Evolutionary conservation across 2,113 vertebrate genomes (phyloP).

Genomic region (Tachysurus vachellii): DNA sequence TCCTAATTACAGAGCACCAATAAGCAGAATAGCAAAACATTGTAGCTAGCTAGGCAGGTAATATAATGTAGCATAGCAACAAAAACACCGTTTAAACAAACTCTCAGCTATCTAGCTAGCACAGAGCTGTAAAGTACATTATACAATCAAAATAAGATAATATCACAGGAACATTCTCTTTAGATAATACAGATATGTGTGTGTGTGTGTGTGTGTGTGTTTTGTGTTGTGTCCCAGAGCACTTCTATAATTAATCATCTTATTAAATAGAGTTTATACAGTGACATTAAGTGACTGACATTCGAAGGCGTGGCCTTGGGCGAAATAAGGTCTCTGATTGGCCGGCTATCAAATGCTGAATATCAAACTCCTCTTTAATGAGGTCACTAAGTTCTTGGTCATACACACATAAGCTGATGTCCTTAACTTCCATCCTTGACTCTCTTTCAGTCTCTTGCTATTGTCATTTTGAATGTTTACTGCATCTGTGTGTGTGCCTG

Average conservation of each 20-base stretch:
- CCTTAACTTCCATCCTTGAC: background rate
- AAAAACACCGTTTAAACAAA: background rate
- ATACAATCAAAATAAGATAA: background rate
- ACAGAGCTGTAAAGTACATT: background rate
- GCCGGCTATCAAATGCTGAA: slow-evolving; percentile 10
- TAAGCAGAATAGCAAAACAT: background rate
- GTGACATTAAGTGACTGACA: background rate
- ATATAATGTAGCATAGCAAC: background rate
- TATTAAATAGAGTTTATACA: background rate
- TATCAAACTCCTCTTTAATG: slow-evolving; percentile 30
- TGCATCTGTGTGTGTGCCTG: background rate
- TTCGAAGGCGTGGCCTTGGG: background rate
- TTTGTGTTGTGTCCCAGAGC: background rate
- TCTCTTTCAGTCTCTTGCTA: background rate
- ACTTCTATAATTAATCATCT: background rate
- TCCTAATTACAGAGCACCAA: background rate
- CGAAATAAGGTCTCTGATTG: slow-evolving; percentile 18
- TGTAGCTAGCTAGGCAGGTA: background rate
- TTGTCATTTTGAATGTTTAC: background rate
- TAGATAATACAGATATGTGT: background rate
- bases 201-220: background rate
- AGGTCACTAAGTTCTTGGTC: slow-evolving; percentile 11
- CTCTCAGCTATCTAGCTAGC: background rate
- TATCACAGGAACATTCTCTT: background rate
- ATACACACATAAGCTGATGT: background rate